Percentiles rank a stretch among this genome's conserved stretches.
Evolutionary conservation across 2,888 invertebrate genomes (phyloP).

Genomic region (Mylabris sibirica): DNA sequence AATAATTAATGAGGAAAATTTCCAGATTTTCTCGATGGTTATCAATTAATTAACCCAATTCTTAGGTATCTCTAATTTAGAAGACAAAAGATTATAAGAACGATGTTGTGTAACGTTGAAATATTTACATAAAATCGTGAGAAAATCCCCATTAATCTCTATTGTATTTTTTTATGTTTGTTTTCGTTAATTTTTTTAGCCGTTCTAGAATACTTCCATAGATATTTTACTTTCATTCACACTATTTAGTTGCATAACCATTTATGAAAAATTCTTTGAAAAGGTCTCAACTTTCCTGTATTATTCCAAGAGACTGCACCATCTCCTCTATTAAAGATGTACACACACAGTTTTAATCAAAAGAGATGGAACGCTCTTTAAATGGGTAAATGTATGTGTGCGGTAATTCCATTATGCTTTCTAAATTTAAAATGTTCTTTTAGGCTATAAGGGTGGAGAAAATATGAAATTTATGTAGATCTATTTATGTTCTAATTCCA

Average conservation of each 20-base stretch:
- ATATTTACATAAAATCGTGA: background rate
- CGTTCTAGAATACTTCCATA: background rate
- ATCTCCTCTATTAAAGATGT: no score
- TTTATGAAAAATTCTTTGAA: background rate
- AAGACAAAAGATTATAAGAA: background rate
- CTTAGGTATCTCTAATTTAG: background rate
- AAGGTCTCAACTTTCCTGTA: background rate
- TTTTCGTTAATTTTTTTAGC: background rate
- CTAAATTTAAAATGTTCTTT: background rate
- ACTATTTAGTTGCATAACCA: background rate
- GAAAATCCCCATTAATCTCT: background rate
- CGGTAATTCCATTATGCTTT: background rate
- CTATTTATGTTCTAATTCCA: background rate
- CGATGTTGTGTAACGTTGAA: background rate
- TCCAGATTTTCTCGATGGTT: background rate
- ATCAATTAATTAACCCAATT: slow-evolving; percentile 1
- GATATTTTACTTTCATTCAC: background rate
- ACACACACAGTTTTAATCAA: no score
- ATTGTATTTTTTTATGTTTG: background rate
- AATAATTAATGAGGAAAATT: background rate
- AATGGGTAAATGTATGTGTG: no score
- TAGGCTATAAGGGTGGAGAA: no score
- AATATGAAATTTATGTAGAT: background rate
- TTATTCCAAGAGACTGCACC: background rate
- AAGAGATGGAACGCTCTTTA: no score